A percentile compares a stretch with the other conserved stretches of the same genome.
Conservation (phyloP, 2,113 vertebrate genomes). For the Anoura caudifer region DNA sequence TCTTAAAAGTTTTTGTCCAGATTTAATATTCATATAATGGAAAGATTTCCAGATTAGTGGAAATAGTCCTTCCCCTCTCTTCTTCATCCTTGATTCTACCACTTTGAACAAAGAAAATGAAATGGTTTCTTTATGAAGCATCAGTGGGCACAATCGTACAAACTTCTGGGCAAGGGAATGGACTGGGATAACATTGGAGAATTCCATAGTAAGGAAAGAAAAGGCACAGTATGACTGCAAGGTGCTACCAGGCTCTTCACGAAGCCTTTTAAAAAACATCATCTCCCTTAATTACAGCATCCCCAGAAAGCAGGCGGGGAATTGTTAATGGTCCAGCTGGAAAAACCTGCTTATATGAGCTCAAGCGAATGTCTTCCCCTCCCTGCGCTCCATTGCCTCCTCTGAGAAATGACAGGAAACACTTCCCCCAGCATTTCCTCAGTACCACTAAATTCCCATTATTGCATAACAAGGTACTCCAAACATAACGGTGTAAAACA, state of each 20-base stretch:
- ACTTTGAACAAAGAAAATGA: not conserved
- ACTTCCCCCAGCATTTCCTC: not conserved
- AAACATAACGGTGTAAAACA: not conserved
- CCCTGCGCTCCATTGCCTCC: not conserved
- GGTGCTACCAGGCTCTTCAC: not conserved
- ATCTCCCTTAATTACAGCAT: not conserved
- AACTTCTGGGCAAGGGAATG: not conserved
- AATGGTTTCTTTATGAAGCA: not conserved
- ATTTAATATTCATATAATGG: not conserved
- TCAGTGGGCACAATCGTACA: not conserved
- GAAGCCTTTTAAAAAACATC: not conserved
- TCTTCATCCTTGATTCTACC: not conserved
- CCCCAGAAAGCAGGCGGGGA: not conserved
- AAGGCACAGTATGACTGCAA: not conserved
- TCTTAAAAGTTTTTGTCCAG: slow-evolving; percentile 9
- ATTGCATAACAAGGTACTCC: not conserved
- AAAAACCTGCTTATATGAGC: not conserved
- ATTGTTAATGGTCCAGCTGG: not conserved
- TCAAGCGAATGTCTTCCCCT: not conserved
- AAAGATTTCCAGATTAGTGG: not conserved
- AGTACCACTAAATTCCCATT: not conserved
- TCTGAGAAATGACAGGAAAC: not conserved
- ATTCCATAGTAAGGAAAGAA: not conserved
- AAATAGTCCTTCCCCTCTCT: not conserved
- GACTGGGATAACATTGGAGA: not conserved